Base-by-base conservation (phyloP, 2,888 invertebrate genomes). In the Matsumyia berberina region DNA sequence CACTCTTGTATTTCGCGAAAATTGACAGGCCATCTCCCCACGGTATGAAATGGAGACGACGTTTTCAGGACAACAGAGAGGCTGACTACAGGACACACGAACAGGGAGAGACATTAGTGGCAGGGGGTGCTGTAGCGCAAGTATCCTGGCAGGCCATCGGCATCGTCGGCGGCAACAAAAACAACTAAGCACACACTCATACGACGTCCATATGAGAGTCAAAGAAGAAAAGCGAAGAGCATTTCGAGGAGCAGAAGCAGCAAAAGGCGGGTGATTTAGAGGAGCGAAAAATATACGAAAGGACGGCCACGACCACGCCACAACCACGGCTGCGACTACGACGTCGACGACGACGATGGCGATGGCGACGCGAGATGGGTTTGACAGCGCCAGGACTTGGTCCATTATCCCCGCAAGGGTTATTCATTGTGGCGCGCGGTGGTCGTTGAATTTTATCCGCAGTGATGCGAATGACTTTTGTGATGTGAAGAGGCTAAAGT, bases 391-490 rank as follows among this genome's bases (percentile, higher is more conserved):
- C 69, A 79, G 73, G 79, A 74, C 79, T 73, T 79, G 73, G 83
- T 85, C 83, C 74, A 85, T 85, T 85, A 85, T 85, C 62, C 83
- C 83, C 79, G 83, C 79, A 85, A 85, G 83, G 83, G 79, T 85
- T 85, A 85, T 79, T 85, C 83, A 79, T 85, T 79, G 83, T 79
- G 79, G 79, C 49, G 79, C 83, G 83, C 83, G 79, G 74, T 85
- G 83, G 83, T 85, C 83, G 83, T 85, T 85, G 79, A 79, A 85
- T 85, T 85, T 85, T 85, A 85, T 85, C 79, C 83, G 79, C 83
- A 85, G 79, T 85, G 83, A 85, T 85, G 83, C 83, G 83, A 85
- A 79, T 85, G 83, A 85, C 83, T 85, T 85, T 85, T 85, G 79
- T 79, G 83, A 85, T 79, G 83, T 85, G 83, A 85, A 85, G 83